A percentile compares a stretch with the other conserved stretches of the same genome.
Conservation (phyloP, 2,113 vertebrate species). For the Gnathonemus longibarbis region DNA sequence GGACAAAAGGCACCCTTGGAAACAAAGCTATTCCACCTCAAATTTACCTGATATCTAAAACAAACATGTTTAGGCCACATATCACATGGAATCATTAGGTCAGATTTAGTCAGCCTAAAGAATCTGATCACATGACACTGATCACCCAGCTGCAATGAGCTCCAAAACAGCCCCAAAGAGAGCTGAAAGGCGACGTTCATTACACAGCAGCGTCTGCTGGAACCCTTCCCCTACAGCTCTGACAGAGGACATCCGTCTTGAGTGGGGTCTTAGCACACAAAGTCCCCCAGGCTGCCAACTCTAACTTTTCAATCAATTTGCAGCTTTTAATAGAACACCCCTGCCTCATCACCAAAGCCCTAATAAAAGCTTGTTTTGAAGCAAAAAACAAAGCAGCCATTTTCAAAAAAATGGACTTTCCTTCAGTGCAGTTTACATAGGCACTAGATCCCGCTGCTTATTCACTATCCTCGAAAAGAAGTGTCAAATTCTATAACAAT, state of each 20-base stretch:
- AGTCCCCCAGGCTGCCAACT: background rate
- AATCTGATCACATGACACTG: background rate
- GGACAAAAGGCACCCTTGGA: background rate
- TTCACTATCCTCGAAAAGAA: background rate
- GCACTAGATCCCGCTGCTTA: background rate
- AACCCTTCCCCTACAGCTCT: background rate
- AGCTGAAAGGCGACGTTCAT: background rate
- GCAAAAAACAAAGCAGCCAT: background rate
- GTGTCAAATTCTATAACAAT: background rate
- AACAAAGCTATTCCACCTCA: background rate
- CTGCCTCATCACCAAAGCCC: background rate
- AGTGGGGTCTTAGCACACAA: background rate
- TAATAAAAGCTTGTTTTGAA: background rate
- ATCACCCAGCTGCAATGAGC: background rate
- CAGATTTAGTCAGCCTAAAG: background rate
- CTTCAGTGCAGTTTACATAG: constrained; percentile 4
- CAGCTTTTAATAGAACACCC: background rate
- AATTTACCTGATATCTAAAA: background rate
- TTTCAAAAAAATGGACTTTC: background rate
- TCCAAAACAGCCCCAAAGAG: background rate
- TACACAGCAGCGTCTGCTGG: too few species aligned
- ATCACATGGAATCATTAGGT: background rate
- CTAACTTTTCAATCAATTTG: background rate
- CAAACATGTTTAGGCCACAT: background rate
- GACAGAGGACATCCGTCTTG: background rate